Evolutionary conservation across 2,113 vertebrate species (phyloP).

Genomic region (Capra hircus): DNA sequence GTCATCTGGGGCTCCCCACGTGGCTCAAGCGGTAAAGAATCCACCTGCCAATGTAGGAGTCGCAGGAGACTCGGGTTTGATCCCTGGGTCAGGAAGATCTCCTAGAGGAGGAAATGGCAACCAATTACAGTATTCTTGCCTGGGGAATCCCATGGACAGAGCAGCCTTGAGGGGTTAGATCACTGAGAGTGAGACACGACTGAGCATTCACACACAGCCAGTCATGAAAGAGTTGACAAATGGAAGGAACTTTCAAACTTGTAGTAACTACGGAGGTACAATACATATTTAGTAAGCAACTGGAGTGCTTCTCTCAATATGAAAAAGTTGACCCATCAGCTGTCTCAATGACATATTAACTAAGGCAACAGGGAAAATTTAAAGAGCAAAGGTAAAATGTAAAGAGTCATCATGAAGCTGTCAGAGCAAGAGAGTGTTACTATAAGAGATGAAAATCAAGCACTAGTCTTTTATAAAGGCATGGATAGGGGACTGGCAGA

Average conservation of each 20-base stretch:
- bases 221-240: background rate
- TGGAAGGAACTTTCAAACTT: background rate
- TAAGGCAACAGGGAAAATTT: background rate
- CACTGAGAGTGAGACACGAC: background rate
- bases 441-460: background rate
- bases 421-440: background rate
- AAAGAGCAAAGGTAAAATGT: background rate
- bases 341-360: background rate
- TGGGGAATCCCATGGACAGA: background rate
- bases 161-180: background rate
- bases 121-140: background rate
- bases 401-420: background rate
- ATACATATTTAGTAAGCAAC: background rate
- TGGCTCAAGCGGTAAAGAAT: background rate
- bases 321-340: background rate
- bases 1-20: background rate
- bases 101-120: background rate
- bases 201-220: background rate
- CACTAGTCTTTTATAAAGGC: background rate
- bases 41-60: background rate
- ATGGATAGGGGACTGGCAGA: background rate
- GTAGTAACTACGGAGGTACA: background rate
- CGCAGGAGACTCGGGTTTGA: accelerated
- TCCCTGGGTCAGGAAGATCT: background rate
- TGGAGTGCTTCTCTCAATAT: background rate